A percentile compares a stretch with the other conserved stretches of the same genome.
Evolutionary conservation across 2,888 invertebrate genomes (phyloP).

Genomic region (Caenorhabditis japonica): DNA sequence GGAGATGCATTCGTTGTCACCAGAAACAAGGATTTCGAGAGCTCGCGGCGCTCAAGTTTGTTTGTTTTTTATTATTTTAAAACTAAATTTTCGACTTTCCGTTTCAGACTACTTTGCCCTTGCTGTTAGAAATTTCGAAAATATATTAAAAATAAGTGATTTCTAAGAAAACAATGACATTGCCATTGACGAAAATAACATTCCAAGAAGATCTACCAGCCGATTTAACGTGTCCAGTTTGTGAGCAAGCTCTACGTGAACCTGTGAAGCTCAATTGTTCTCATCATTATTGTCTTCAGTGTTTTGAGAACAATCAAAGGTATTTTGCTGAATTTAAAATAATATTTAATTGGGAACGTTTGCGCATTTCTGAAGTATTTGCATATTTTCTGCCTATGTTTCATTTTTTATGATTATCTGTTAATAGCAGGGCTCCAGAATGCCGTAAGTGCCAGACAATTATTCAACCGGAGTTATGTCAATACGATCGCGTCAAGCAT

Average conservation of each 20-base stretch:
- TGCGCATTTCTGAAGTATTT: not conserved
- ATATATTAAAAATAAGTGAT: no score
- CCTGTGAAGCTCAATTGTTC: constrained; percentile 65
- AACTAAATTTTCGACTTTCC: no score
- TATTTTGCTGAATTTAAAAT: not conserved
- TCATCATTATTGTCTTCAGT: constrained; percentile 64
- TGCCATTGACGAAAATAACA: no score
- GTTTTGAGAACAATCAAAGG: constrained; percentile 42
- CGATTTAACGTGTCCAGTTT: constrained; percentile 55
- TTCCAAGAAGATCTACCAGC: constrained; percentile 48
- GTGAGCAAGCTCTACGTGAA: constrained; percentile 65
- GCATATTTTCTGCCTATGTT: not conserved
- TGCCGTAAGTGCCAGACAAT: constrained; percentile 39
- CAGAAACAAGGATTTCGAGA: no score
- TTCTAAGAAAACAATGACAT: no score
- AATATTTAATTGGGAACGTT: not conserved
- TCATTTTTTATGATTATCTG: not conserved
- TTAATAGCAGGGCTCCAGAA: constrained; percentile 17
- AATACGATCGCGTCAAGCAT: constrained; percentile 42
- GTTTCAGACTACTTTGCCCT: no score
- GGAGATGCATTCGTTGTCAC: no score
- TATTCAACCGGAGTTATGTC: constrained; percentile 44
- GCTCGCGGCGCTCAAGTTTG: no score
- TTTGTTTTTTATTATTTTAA: no score
- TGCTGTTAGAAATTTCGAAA: no score